Evolutionary conservation across 2,888 invertebrate genomes (phyloP).

Genomic region (Phanerotoma sp.): DNA sequence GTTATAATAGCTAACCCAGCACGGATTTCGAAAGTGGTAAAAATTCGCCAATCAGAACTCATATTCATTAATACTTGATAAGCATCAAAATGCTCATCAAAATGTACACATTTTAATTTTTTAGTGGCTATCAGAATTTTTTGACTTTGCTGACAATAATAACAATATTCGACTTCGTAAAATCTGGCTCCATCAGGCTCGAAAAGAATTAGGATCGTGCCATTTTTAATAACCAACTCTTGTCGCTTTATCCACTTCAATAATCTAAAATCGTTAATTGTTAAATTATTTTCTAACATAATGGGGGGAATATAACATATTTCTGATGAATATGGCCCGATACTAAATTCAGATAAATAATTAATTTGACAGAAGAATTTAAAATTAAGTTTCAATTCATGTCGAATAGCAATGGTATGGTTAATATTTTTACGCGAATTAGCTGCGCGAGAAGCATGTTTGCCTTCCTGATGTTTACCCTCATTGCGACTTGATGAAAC

Average conservation of each 20-base stretch:
- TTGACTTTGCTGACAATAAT: background rate
- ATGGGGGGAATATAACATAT: background rate
- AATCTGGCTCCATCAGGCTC: background rate
- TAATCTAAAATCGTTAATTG: background rate
- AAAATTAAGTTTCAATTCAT: slow-evolving; percentile 29
- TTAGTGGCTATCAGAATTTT: background rate
- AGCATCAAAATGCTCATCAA: background rate
- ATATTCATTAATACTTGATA: background rate
- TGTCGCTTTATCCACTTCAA: background rate
- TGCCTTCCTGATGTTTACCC: slow-evolving; percentile 32
- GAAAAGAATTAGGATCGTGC: background rate
- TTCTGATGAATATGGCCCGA: background rate
- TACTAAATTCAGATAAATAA: background rate
- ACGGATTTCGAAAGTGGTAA: background rate
- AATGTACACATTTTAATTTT: background rate
- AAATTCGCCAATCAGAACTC: background rate
- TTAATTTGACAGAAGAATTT: slow-evolving; percentile 13
- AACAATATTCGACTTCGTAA: background rate
- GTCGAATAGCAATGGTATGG: slow-evolving; percentile 31
- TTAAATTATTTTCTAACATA: background rate
- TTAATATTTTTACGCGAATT: slow-evolving; percentile 32
- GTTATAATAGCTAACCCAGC: background rate
- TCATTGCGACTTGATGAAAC: slow-evolving; percentile 29
- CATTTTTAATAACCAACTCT: background rate
- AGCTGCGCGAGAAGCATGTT: slow-evolving; percentile 25